Percentiles rank a stretch among this genome's conserved stretches.
phyloP scores from a whole-genome alignment of 2,888 invertebrate species.

The Monoplex corrugatus region DNA sequence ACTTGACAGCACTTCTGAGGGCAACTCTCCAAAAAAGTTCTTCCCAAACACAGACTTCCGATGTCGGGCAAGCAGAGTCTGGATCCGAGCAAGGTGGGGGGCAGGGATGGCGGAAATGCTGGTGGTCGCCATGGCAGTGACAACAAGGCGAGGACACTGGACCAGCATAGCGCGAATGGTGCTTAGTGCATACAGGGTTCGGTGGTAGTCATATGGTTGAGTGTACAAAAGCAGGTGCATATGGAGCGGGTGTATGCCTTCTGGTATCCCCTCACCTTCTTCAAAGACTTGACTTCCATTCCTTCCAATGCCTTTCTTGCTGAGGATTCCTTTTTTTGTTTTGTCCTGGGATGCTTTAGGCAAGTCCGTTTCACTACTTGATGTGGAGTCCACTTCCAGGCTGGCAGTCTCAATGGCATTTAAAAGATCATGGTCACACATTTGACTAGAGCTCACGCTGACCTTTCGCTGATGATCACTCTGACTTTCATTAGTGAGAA shows the following conservation, averaged over 20 bases:
- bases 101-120: slow-evolving; percentile 84
- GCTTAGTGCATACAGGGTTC: slow-evolving; percentile 88
- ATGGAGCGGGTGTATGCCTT: slow-evolving; percentile 88
- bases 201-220: slow-evolving; percentile 89
- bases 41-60: slow-evolving; percentile 89
- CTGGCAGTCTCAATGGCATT: slow-evolving; percentile 68
- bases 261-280: slow-evolving; percentile 26
- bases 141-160: slow-evolving; percentile 88
- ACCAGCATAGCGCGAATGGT: slow-evolving; percentile 88
- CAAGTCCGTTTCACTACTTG: slow-evolving; percentile 71
- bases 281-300: background rate
- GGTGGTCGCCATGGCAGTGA: slow-evolving; percentile 89
- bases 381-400: slow-evolving; percentile 71
- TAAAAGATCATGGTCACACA: slow-evolving; percentile 70
- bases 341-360: slow-evolving; percentile 12
- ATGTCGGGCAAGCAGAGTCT: slow-evolving; percentile 87
- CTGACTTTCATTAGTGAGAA: slow-evolving; percentile 26
- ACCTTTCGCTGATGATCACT: slow-evolving; percentile 31
- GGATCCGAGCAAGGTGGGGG: slow-evolving; percentile 82
- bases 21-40: slow-evolving; percentile 82
- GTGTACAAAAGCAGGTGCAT: slow-evolving; percentile 92
- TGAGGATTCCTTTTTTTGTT: slow-evolving; percentile 1
- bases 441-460: slow-evolving; percentile 51
- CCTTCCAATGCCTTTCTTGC: background rate
- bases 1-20: slow-evolving; percentile 86